Evolutionary conservation across 1,140 invertebrate genomes (phyloP).

Genomic region (Solen grandis): DNA sequence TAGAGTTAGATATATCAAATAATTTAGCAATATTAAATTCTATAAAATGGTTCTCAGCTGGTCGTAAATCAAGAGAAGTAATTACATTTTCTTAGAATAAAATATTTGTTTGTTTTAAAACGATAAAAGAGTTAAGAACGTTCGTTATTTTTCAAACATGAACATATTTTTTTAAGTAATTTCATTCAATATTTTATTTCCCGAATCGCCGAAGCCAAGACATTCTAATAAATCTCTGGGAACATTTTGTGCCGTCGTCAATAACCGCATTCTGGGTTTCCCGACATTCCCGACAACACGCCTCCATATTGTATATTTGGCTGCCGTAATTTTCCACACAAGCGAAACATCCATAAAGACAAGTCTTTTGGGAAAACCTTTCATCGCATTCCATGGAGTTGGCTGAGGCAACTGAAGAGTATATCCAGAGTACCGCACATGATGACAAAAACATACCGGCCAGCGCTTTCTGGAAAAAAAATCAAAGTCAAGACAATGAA

Average conservation of each 20-base stretch:
- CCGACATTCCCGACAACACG: slow-evolving; percentile 61
- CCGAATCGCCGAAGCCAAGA: slow-evolving; percentile 61
- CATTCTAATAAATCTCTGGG: slow-evolving; percentile 53
- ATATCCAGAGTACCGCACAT: too few species aligned
- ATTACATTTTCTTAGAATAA: too few species aligned
- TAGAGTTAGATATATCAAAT: too few species aligned
- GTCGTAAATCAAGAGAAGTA: too few species aligned
- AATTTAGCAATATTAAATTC: not conserved
- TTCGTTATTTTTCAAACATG: not conserved
- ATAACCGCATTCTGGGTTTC: slow-evolving; percentile 36
- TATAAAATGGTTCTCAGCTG: not conserved
- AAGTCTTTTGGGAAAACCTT: slow-evolving; percentile 46
- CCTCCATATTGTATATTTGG: slow-evolving; percentile 63
- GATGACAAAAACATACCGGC: too few species aligned
- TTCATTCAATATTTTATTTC: slow-evolving; percentile 2
- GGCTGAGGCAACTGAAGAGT: too few species aligned
- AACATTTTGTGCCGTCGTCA: slow-evolving; percentile 63
- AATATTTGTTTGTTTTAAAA: too few species aligned
- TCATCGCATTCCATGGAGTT: slow-evolving; percentile 66
- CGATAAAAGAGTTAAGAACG: too few species aligned
- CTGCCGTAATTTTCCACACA: slow-evolving; percentile 64
- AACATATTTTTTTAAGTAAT: not conserved
- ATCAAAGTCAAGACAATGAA: too few species aligned
- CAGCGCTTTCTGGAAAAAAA: too few species aligned
- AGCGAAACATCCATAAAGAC: slow-evolving; percentile 62